Evolutionary conservation across 2,888 invertebrate genomes (phyloP).

Genomic region (Eupithecia subfuscata): DNA sequence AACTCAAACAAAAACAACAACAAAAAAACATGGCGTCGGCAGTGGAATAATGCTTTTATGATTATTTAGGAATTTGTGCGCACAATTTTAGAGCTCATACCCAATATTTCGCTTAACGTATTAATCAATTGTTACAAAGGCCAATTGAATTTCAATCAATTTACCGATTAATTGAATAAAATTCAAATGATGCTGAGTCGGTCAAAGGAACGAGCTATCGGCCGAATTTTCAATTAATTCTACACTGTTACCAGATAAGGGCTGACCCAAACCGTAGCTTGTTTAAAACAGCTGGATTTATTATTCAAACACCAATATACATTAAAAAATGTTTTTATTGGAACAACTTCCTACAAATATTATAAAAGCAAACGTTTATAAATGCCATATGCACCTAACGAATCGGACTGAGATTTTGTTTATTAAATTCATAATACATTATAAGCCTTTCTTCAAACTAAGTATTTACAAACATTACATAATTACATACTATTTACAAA

Average conservation of each 20-base stretch:
- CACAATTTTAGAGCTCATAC: neutral
- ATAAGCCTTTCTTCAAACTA: too few species aligned
- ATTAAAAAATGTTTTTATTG: neutral
- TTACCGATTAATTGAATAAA: conserved; percentile 6
- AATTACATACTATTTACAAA: too few species aligned
- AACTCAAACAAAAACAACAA: too few species aligned
- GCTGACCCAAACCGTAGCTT: conserved; percentile 16
- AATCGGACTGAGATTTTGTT: too few species aligned
- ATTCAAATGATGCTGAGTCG: conserved; percentile 21
- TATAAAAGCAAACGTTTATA: too few species aligned
- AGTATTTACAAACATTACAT: too few species aligned
- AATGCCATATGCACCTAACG: too few species aligned
- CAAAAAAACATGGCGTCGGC: neutral
- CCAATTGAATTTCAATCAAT: neutral
- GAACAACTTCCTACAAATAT: too few species aligned
- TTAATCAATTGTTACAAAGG: conserved; percentile 8
- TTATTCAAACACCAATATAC: neutral
- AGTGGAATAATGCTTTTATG: neutral
- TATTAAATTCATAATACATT: too few species aligned
- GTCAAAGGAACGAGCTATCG: conserved; percentile 25
- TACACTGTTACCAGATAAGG: conserved; percentile 20
- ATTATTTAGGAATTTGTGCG: neutral
- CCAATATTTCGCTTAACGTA: too few species aligned
- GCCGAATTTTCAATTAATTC: conserved; percentile 30
- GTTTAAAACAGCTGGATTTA: conserved; percentile 4